A percentile compares a stretch with the other conserved stretches of the same genome.
phyloP scores from a whole-genome alignment of 1,140 invertebrate species.

The Phenacoccus solenopsis region DNA sequence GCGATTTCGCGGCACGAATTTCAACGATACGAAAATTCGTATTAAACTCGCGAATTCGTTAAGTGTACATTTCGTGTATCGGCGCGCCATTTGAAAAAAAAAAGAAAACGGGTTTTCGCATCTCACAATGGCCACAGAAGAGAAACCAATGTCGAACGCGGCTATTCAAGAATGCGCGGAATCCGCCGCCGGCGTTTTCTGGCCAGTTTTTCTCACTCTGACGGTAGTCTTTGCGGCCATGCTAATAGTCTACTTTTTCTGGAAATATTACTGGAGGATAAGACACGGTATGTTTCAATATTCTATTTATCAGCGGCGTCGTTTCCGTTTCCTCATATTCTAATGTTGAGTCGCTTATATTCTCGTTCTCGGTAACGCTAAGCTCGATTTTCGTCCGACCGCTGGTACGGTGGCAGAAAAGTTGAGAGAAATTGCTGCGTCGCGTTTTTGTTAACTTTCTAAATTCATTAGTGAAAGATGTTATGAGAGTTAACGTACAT shows the following conservation, averaged over 20 bases:
- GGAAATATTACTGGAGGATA: conserved; percentile 21
- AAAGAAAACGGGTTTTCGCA: background rate
- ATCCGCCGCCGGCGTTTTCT: conserved; percentile 11
- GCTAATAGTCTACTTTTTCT: conserved; percentile 20
- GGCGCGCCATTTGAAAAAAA: background rate
- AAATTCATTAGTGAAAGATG: conserved; percentile 3
- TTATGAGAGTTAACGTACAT: background rate
- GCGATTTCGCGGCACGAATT: no score
- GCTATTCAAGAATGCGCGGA: background rate
- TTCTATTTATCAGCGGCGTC: no score
- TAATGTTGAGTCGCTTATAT: no score
- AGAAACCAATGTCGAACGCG: background rate
- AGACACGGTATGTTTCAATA: conserved; percentile 21
- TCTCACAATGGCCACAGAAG: background rate
- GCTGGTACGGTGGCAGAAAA: no score
- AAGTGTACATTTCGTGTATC: background rate
- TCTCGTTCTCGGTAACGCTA: no score
- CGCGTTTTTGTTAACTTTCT: background rate
- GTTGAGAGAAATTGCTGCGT: background rate
- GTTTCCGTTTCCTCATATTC: background rate
- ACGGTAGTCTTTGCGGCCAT: background rate
- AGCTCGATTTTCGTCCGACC: no score
- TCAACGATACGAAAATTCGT: no score
- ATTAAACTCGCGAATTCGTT: background rate
- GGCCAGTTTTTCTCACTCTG: conserved; percentile 17